Evolutionary conservation across 2,888 invertebrate species (phyloP), one percentile per base, ranked within the genome.

Genomic region (Yponomeuta evonymella): DNA sequence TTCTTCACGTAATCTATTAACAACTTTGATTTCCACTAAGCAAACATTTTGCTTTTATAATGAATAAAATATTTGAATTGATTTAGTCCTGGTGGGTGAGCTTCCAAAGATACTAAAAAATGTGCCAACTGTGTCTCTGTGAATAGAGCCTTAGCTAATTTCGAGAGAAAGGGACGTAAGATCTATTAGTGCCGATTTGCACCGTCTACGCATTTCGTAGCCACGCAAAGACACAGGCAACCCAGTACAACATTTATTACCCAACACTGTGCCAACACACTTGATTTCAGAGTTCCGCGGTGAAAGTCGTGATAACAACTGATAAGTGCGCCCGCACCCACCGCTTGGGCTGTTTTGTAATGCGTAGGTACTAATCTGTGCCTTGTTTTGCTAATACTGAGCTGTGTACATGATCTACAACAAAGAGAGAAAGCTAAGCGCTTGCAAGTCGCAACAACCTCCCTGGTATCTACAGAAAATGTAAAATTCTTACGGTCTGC

Each of bases 261-360:
- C 65, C 33, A 65, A 65, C 65, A 65, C 67, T 71, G 70, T 73
- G 74, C 65, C 33, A 65, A 65, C 65, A 65, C 67, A 72, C 70
- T 73, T 75, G 76, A 76, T 76, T 77, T 77, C 73, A 75, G 75
- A 72, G 75, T 76, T 74, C 77, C 75, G 75, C 75, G 78, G 81
- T 78, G 82, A 83, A 83, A 82, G 81, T 78, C 71, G 67, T 78
- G 82, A 80, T 81, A 81, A 75, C 74, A 48, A 64, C 65, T 67
- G 73, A 72, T 72, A 67, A 72, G 15, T 15, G 69, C 33, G 75
- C 76, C 75, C 75, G 76, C 76, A 74, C 51, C 51, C 51, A 58
- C 51, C 15, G 51, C 43, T 43, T 4, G 12, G 51, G 51, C 51
- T 15, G 5, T 58, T 58, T 58, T 58, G 51, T 15, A 58, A 12